phyloP scores from a whole-genome alignment of 2,888 invertebrate species.

The Cosmia pyralina region DNA sequence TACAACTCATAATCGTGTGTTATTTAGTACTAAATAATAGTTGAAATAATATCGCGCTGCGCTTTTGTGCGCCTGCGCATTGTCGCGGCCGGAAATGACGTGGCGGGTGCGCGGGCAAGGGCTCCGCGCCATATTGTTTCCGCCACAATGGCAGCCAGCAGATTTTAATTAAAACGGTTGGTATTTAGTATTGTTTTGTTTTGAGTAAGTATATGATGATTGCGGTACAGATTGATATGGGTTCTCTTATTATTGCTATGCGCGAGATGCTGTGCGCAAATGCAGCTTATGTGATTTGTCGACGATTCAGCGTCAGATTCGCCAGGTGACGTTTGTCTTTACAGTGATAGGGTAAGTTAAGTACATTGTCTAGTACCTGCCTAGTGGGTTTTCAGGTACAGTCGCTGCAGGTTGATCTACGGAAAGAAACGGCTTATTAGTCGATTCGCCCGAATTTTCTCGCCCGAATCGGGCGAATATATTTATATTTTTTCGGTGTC shows the following conservation, averaged over 20 bases:
- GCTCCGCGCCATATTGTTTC: slow-evolving; percentile 74
- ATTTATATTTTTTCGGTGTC: no score
- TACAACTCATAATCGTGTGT: slow-evolving; percentile 75
- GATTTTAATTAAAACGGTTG: slow-evolving; percentile 64
- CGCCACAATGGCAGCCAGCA: slow-evolving; percentile 65
- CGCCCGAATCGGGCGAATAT: no score
- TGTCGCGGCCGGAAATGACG: slow-evolving; percentile 77
- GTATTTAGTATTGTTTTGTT: slow-evolving; percentile 53
- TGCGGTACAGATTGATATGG: slow-evolving; percentile 16
- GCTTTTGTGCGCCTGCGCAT: slow-evolving; percentile 84
- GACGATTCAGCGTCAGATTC: background rate
- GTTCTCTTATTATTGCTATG: background rate
- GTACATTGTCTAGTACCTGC: background rate
- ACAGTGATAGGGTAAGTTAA: background rate
- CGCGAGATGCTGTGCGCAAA: background rate
- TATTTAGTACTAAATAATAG: slow-evolving; percentile 80
- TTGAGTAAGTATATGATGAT: slow-evolving; percentile 23
- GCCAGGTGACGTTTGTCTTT: background rate
- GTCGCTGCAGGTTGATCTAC: no score
- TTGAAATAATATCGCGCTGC: slow-evolving; percentile 82
- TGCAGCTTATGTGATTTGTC: background rate
- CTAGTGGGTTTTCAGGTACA: no score
- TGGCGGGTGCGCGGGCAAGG: slow-evolving; percentile 74
- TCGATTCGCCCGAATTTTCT: no score
- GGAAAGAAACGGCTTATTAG: no score